A percentile compares a stretch with the other conserved stretches of the same genome.
phyloP scores from a whole-genome alignment of 2,888 invertebrate genomes.

The Ectemnius continuus region DNA sequence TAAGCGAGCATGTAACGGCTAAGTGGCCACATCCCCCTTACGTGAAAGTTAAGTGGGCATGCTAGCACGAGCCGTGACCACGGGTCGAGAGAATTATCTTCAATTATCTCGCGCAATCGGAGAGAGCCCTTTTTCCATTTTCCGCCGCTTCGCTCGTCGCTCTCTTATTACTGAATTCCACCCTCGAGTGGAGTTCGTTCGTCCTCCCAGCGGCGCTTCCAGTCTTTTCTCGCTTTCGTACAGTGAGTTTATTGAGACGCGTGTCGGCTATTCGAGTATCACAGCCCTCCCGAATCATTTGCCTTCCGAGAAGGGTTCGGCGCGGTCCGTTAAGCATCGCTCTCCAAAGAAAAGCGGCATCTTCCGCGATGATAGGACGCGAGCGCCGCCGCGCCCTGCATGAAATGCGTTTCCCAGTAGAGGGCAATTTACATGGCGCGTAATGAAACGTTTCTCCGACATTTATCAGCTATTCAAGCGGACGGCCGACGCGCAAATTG shows the following conservation, averaged over 20 bases:
- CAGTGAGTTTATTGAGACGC: too few relatives aligned
- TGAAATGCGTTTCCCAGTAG: slow-evolving; percentile 27
- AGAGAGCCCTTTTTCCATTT: slow-evolving; percentile 21
- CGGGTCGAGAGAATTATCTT: slow-evolving; percentile 71
- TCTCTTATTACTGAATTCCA: not conserved
- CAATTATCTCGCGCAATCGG: slow-evolving; percentile 69
- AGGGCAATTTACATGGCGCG: slow-evolving; percentile 17
- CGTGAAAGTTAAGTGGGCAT: slow-evolving; percentile 74
- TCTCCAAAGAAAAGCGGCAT: slow-evolving; percentile 16
- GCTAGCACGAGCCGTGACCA: slow-evolving; percentile 67
- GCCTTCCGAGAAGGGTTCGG: not conserved
- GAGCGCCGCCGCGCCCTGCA: slow-evolving; percentile 7
- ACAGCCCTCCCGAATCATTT: not conserved
- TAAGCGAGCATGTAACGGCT: slow-evolving; percentile 71
- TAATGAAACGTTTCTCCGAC: slow-evolving; percentile 46
- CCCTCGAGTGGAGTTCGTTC: not conserved
- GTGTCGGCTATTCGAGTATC: not conserved
- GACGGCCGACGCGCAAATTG: slow-evolving; percentile 55
- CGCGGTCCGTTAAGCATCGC: not conserved
- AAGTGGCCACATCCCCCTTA: slow-evolving; percentile 70
- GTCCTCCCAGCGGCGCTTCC: not conserved
- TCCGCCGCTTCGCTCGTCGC: slow-evolving; percentile 14
- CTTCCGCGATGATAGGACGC: slow-evolving; percentile 10
- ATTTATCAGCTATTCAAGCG: slow-evolving; percentile 55
- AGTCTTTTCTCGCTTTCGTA: not conserved